Evolutionary conservation across 2,113 vertebrate genomes (phyloP).

Genomic region (Physeter macrocephalus): DNA sequence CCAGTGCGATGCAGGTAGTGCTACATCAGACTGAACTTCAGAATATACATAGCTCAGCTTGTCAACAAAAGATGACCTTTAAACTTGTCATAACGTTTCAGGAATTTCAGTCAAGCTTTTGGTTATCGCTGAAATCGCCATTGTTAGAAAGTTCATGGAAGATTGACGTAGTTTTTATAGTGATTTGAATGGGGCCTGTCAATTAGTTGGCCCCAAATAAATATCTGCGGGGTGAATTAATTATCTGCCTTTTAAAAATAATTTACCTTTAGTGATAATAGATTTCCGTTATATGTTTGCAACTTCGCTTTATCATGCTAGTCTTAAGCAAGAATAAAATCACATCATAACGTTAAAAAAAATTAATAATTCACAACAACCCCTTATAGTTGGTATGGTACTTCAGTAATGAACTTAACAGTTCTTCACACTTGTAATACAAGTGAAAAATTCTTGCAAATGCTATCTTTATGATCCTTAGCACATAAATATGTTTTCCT

Average conservation of each 20-base stretch:
- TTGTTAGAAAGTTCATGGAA: neutral
- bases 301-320: conserved; percentile 16
- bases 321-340: conserved; percentile 36
- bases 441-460: neutral
- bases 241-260: neutral
- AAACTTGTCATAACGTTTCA: conserved; percentile 22
- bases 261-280: neutral
- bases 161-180: neutral
- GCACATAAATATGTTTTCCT: neutral
- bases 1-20: neutral
- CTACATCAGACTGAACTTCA: conserved; percentile 58
- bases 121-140: neutral
- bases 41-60: neutral
- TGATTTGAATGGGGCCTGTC: neutral
- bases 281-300: conserved; percentile 6
- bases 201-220: neutral
- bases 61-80: neutral
- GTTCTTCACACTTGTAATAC: neutral
- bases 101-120: conserved; percentile 28
- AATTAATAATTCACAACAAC: neutral
- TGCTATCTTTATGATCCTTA: neutral
- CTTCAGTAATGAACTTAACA: conserved; percentile 27
- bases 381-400: neutral
- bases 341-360: neutral
- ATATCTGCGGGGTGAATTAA: neutral